A percentile compares a stretch with the other conserved stretches of the same genome.
Evolutionary conservation across 2,888 invertebrate genomes (phyloP).

Genomic region (Chaetoderma sp.): DNA sequence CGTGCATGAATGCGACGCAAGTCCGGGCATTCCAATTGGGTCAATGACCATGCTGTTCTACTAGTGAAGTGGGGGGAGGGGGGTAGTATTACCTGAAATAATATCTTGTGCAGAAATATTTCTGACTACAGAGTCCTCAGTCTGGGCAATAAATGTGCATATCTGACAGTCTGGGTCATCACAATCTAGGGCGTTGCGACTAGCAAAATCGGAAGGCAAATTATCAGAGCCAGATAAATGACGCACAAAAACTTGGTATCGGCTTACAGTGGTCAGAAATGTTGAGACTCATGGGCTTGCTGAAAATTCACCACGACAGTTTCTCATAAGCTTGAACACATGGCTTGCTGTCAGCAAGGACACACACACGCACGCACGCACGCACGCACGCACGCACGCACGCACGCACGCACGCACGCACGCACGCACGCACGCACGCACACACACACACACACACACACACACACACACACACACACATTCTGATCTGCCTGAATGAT

Average conservation of each 20-base stretch:
- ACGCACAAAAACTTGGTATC: constrained; percentile 8
- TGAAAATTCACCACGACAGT: constrained; percentile 39
- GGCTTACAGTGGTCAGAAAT: constrained; percentile 35
- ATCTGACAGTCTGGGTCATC: constrained; percentile 31
- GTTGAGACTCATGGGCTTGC: constrained; percentile 35
- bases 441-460: no score
- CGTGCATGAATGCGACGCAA: no score
- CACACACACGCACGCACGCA: not conserved
- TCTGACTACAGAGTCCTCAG: constrained; percentile 38
- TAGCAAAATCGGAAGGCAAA: constrained; percentile 35
- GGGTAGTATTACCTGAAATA: not conserved
- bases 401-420: no score
- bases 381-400: no score
- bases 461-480: no score
- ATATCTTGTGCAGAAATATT: constrained; percentile 19
- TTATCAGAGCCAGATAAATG: no score
- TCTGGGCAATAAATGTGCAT: not conserved
- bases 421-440: no score
- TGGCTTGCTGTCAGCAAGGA: constrained; percentile 40
- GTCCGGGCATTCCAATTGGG: no score
- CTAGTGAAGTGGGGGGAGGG: constrained; percentile 35
- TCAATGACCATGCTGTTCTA: constrained; percentile 18
- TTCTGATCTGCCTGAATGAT: constrained; percentile 36
- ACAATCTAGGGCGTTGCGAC: constrained; percentile 33
- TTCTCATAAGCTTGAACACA: constrained; percentile 43